A percentile compares a stretch with the other conserved stretches of the same genome.
phyloP scores from a whole-genome alignment of 1,140 invertebrate genomes.

The Caenorhabditis brenneri region DNA sequence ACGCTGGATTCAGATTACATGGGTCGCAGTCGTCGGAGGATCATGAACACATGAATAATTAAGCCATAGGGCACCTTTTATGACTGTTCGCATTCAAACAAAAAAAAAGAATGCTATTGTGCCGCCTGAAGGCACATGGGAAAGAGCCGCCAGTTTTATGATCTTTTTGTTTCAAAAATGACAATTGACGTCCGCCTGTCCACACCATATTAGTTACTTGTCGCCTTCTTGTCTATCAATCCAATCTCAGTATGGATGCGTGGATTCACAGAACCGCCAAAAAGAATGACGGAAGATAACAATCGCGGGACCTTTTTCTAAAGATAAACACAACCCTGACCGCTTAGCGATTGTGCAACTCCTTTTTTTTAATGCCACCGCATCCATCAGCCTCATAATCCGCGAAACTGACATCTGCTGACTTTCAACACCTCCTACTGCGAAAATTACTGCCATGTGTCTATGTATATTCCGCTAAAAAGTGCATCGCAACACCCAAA shows the following conservation, averaged over 20 bases:
- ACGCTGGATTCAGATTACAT: constrained; percentile 36
- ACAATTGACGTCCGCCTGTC: constrained; percentile 26
- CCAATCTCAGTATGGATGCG: constrained; percentile 9
- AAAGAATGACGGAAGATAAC: not conserved
- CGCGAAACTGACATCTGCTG: constrained; percentile 14
- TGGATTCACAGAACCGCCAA: not conserved
- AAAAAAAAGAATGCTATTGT: constrained; percentile 6
- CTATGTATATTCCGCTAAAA: not conserved
- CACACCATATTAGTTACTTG: constrained; percentile 21
- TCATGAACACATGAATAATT: constrained; percentile 37
- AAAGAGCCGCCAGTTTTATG: constrained; percentile 13
- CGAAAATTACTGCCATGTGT: constrained; percentile 38
- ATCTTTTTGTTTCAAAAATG: constrained; percentile 28
- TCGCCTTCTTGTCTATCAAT: constrained; percentile 30
- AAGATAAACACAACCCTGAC: constrained; percentile 35
- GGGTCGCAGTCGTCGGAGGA: not conserved
- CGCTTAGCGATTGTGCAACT: not conserved
- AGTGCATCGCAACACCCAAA: constrained; percentile 29
- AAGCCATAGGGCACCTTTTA: not conserved
- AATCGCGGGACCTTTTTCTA: not conserved
- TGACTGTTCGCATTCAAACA: constrained; percentile 5
- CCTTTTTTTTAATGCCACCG: not conserved
- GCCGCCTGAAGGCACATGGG: not conserved
- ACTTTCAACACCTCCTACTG: constrained; percentile 38
- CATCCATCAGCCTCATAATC: constrained; percentile 33